Base-by-base conservation (phyloP, 2,113 vertebrate genomes). In the Machaerirhynchus nigripectus region DNA sequence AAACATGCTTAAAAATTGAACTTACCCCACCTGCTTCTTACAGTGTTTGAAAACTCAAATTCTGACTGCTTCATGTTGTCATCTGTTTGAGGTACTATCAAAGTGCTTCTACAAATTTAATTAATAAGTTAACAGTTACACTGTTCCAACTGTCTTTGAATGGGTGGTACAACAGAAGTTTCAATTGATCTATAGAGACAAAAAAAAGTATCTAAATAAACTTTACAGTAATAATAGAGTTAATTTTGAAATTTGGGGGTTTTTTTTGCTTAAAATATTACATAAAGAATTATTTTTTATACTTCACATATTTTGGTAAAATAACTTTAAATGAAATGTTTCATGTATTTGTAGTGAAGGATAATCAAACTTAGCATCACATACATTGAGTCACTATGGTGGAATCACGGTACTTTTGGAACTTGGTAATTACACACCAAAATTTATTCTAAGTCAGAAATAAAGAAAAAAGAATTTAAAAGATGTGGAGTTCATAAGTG, bases 401-500 rank as follows among this genome's bases (percentile, higher is more conserved):
- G 20, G 22, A 37, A 82, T 76, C 20, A n/a, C 0, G 0, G 13
- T 55, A 46, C 9, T 79, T 52, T 39, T 59, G 81, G 68, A 67
- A 42, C 19, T 20, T 60, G 35, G 6, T 73, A 76, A 59, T 67
- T 39, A 47, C 18, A 64, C 8, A 49, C 4, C 16, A 64, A 67
- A 69, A 77, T 15, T 28, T 73, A 14, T 27, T 80, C 15, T 15
- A 42, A 53, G 9, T 46, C 57, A 82, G 42, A 70, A 79, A 68
- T 46, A 26, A 53, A 49, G 22, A 69, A 80, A 80, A 81, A 44
- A 40, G 0, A 78, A 23, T 40, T 82, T 55, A 31, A 47, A 37
- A 42, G 2, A 24, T 19, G 5, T 0, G 3, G 13, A 37, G 11
- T 42, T 75, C 12, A 0, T n/a, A 78, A 30, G 27, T 28, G 9